Evolutionary conservation across 1,140 invertebrate genomes (phyloP), one percentile per base, ranked within the genome.

Genomic region (Drosophila ohnishii): DNA sequence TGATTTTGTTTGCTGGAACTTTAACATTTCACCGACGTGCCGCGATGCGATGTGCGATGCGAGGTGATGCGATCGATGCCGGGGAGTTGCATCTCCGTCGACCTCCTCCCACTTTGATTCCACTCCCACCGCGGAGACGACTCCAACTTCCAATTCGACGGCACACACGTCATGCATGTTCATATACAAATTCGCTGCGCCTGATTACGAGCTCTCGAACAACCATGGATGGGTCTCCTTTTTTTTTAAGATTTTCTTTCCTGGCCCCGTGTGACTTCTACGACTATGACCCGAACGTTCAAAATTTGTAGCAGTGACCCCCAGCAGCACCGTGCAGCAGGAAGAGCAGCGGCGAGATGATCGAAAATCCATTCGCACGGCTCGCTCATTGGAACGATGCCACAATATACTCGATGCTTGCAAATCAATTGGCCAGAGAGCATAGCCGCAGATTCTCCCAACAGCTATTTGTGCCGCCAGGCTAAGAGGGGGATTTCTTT

Each of bases 1-100:
- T 88, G 84, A 88, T 88, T 88, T 88, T 88, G 84, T 88, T 88
- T 88, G 84, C 62, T 88, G 84, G 84, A 88, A 88, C 84, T 88
- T 88, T 88, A 88, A 88, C 84, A 88, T 88, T 88, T 88, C 84
- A 88, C 67, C 84, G 80, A 88, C 84, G 80, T 88, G 83, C 69
- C 48, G 64, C 78, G 76, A 39, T 39, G 42, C 42, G 39, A 42
- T 42, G 39, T 7, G n/a, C 11, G 42, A 19, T 44, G 16, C 42
- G 2, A 44, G 42, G 81, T 61, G 80, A 48, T 80, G 74, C 78
- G 74, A 73, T 69, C 74, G 60, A 71, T 40, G 59, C 63, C 45
- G 11, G 11, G 47, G 25, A 47, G 62, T 35, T 69, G 66, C 63
- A 44, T 10, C 44, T 63, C 16, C 37, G 8, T 7, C 65, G 65